Percentiles rank a stretch among this genome's conserved stretches.
These are phyloP conservation scores for Zonitis immaculata DNA, from an alignment of 2,888 invertebrate species.

Conservation along the genomic window DNA sequence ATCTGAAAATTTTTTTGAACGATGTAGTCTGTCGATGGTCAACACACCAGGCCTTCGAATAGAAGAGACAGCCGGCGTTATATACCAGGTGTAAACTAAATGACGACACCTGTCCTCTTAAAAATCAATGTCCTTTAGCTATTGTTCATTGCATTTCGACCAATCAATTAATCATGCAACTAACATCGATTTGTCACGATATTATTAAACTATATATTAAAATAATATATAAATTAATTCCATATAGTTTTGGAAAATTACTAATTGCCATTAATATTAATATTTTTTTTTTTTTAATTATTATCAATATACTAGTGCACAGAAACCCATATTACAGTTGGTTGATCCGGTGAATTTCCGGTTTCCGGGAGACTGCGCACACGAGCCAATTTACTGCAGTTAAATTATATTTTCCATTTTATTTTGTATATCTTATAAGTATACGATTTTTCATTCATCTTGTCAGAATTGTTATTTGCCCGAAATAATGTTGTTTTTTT, in stretches of 20 bases:
- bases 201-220: not conserved
- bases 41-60: constrained; percentile 30
- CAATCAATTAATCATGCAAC: constrained; percentile 31
- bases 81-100: constrained; percentile 45
- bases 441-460: constrained; percentile 3
- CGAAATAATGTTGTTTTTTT: not conserved
- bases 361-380: constrained; percentile 35
- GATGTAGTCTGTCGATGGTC: constrained; percentile 27
- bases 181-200: not conserved
- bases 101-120: constrained; percentile 45
- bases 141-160: constrained; percentile 41
- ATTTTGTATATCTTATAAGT: constrained; percentile 8
- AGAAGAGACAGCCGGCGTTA: constrained; percentile 43
- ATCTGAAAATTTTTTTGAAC: constrained; percentile 1
- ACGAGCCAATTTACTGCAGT: constrained; percentile 34
- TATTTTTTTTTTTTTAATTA: not conserved
- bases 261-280: not conserved
- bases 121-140: constrained; percentile 47
- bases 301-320: constrained; percentile 10
- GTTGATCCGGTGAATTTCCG: constrained; percentile 35
- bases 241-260: too few relatives aligned
- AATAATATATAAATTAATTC: not conserved
- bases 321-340: constrained; percentile 33
- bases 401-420: constrained; percentile 29
- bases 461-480: not conserved